Base-by-base conservation (phyloP, 1,140 invertebrate genomes). In the Coenobita brevimanus region DNA sequence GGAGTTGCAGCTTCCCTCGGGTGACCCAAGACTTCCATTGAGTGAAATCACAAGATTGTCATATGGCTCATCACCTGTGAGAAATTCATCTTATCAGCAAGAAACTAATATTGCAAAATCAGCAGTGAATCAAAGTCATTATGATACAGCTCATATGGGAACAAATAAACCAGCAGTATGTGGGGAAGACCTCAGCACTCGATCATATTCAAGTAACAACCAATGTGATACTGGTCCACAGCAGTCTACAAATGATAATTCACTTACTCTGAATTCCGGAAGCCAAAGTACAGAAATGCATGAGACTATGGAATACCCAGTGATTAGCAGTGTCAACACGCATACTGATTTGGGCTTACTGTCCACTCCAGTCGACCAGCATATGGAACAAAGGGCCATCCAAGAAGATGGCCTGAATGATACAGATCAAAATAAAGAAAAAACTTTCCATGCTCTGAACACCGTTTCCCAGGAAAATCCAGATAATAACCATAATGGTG, bases 1-100 rank as follows among this genome's bases (percentile, higher is more conserved):
- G 36, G 76, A 81, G 24, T 15, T 41, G 8, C 82, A 85, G n/a
- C 73, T 85, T 43, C 50, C 69, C 3, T 85, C 71, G 1, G 82
- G 82, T 21, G 82, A 85, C 46, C 71, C 50, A 60, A 38, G 69
- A 57, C 76, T 76, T 57, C 85, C 85, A 69, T 38, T 87, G 36
- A 80, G 38, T 57, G n/a, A n/a, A n/a, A n/a, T n/a, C n/a, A n/a
- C n/a, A n/a, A n/a, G n/a, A n/a, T n/a, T n/a, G n/a, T n/a, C n/a
- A n/a, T n/a, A n/a, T n/a, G n/a, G n/a, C n/a, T n/a, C n/a, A n/a
- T n/a, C n/a, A n/a, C n/a, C n/a, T n/a, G 75, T 41, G 64, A 78
- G 15, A 85, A 71, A 60, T 76, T 54, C 82, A 78, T 33, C 27
- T 60, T 36, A 64, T 81, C 78, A 60, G 41, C 27, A 60, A 60